Evolutionary conservation across 2,888 invertebrate genomes (phyloP), one percentile per base, ranked within the genome.

Genomic region (Copidosoma aretas): DNA sequence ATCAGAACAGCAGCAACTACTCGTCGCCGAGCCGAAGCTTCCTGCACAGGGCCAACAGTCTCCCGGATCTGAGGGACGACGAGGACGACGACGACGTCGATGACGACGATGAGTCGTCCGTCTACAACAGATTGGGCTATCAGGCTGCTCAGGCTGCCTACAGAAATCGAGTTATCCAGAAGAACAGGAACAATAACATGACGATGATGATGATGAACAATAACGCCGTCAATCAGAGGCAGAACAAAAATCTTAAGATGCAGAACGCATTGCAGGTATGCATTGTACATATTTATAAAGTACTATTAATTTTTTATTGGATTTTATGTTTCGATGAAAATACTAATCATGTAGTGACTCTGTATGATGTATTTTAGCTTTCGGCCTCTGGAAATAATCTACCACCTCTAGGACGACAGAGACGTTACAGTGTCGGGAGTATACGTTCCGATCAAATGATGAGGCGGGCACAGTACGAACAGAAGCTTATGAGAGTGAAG

Each of bases 131-230:
- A 49, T 66, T 83, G 66, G 83, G 83, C 21, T 83, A 83, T 62
- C 83, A 83, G 56, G 83, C 80, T 25, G 83, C 32, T 32, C 32
- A 83, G 67, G 75, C 82, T 51, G 83, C 83, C 52, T 83, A 83
- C 67, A 76, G 83, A 66, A 83, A 82, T 73, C 79, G 81, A 52
- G 32, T 32, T 32, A 32, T 32, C 32, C 3, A 32, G n/a, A n/a
- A n/a, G n/a, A n/a, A n/a, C n/a, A n/a, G n/a, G n/a, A n/a, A n/a
- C n/a, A n/a, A n/a, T n/a, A n/a, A n/a, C n/a, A n/a, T n/a, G n/a
- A n/a, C n/a, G n/a, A n/a, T n/a, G n/a, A 80, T 83, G 25, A 83
- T 83, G 68, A 75, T 81, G 53, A 81, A 81, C 1, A 83, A 82
- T 39, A 82, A 81, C 70, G 71, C 82, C 24, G 64, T 83, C 10